A percentile compares a stretch with the other conserved stretches of the same genome.
Evolutionary conservation across 1,140 invertebrate species (phyloP).

Genomic region (Adoxophyes honmai): DNA sequence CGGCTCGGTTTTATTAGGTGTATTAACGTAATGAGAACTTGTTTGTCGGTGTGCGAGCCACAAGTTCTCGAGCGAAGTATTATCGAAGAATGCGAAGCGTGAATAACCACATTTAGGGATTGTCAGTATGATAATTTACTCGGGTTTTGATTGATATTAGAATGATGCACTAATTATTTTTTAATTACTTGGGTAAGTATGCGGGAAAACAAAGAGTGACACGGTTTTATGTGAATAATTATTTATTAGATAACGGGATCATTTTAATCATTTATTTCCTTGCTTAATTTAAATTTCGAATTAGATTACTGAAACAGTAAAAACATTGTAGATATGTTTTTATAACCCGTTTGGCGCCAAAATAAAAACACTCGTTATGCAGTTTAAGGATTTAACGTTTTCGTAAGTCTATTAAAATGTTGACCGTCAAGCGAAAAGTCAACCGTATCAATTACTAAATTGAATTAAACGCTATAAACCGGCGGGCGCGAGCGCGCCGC

Average conservation of each 20-base stretch:
- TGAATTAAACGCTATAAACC: constrained; percentile 74
- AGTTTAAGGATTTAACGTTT: background rate
- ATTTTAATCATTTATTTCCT: too few relatives aligned
- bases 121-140: constrained; percentile 71
- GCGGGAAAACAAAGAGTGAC: too few relatives aligned
- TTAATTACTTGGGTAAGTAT: background rate
- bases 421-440: constrained; percentile 42
- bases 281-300: too few relatives aligned
- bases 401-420: constrained; percentile 19
- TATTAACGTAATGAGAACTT: constrained; percentile 57
- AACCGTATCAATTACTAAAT: constrained; percentile 74
- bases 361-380: background rate
- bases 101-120: constrained; percentile 73
- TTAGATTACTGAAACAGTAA: too few relatives aligned
- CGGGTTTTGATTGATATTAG: constrained; percentile 45
- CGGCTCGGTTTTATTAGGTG: background rate
- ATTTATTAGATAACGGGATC: too few relatives aligned
- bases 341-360: background rate
- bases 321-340: background rate
- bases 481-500: constrained; percentile 54
- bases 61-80: constrained; percentile 60
- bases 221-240: too few relatives aligned
- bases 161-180: constrained; percentile 18
- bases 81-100: constrained; percentile 71
- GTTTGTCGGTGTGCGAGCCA: constrained; percentile 49